Conservation (phyloP, 1,140 invertebrate species). For the Cyclargus thomasi region DNA sequence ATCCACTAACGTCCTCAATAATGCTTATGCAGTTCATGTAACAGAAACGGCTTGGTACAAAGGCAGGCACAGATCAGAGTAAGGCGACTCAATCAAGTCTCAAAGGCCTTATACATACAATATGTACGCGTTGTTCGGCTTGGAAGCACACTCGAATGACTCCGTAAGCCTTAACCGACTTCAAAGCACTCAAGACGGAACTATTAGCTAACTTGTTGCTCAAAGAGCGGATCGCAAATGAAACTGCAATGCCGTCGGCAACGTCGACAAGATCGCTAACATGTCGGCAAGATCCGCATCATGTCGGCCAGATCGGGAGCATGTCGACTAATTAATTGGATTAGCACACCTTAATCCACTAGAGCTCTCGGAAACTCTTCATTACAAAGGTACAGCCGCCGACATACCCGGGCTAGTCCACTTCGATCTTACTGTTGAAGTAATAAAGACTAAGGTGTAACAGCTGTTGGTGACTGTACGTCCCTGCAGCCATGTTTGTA, state of each 20-base stretch:
- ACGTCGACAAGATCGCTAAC: neutral
- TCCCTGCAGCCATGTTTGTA: too few relatives aligned
- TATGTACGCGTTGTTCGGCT: constrained; percentile 34
- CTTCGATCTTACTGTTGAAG: too few relatives aligned
- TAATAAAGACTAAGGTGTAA: too few relatives aligned
- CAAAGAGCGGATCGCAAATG: constrained; percentile 63
- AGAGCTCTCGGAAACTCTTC: constrained; percentile 58
- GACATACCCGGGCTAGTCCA: neutral
- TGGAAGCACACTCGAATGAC: constrained; percentile 41
- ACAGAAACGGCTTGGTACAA: neutral
- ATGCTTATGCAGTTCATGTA: neutral
- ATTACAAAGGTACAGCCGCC: constrained; percentile 32
- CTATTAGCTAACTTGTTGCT: constrained; percentile 64
- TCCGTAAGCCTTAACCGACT: constrained; percentile 61
- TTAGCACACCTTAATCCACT: constrained; percentile 65
- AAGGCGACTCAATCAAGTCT: neutral
- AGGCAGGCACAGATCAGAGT: neutral
- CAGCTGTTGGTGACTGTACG: too few relatives aligned
- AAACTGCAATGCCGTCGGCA: constrained; percentile 38
- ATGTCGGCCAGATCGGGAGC: neutral
- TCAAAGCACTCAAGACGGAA: constrained; percentile 66
- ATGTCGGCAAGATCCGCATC: neutral
- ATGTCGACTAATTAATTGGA: constrained; percentile 68
- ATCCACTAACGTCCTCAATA: too few relatives aligned
- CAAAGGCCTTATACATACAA: constrained; percentile 22